Conservation (phyloP, 2,888 invertebrate species). For the Tetramorium bicarinatum region DNA sequence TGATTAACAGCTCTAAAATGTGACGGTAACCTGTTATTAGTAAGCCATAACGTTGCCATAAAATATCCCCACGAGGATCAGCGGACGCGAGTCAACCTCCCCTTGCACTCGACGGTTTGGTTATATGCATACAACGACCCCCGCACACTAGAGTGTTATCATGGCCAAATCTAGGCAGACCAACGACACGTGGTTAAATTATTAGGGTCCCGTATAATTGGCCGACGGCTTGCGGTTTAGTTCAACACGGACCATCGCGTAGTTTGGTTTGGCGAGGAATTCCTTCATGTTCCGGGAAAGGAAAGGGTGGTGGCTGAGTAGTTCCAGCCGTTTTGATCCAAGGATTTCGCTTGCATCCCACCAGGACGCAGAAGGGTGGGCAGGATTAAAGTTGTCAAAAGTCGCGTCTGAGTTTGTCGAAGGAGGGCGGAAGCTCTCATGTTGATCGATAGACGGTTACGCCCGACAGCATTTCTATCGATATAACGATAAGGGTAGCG, state of each 20-base stretch:
- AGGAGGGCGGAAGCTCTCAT: constrained; percentile 11
- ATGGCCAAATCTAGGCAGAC: constrained; percentile 77
- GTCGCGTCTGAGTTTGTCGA: constrained; percentile 57
- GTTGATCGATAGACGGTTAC: constrained; percentile 45
- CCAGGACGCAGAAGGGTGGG: constrained; percentile 4
- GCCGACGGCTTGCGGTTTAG: constrained; percentile 80
- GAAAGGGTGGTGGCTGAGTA: constrained; percentile 13
- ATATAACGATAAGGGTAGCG: constrained; percentile 15
- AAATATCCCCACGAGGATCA: constrained; percentile 64
- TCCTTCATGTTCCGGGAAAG: constrained; percentile 54
- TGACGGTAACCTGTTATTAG: constrained; percentile 79
- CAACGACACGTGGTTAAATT: constrained; percentile 79
- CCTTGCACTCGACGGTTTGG: constrained; percentile 19
- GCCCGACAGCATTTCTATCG: constrained; percentile 26
- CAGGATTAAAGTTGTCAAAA: constrained; percentile 54
- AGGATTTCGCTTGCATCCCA: constrained; percentile 51
- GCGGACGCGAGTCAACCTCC: constrained; percentile 41
- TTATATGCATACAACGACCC: constrained; percentile 55
- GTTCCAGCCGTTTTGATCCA: constrained; percentile 48
- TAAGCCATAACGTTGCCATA: constrained; percentile 78
- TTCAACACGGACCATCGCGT: constrained; percentile 67
- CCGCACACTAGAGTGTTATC: constrained; percentile 73
- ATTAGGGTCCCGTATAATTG: constrained; percentile 82
- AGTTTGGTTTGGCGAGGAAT: constrained; percentile 63
- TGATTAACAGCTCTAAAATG: constrained; percentile 77